These are phyloP conservation scores for Hyperoplus lanceolatus DNA, from an alignment of 2,797 vertebrate genomes.

Conservation along the genomic window DNA sequence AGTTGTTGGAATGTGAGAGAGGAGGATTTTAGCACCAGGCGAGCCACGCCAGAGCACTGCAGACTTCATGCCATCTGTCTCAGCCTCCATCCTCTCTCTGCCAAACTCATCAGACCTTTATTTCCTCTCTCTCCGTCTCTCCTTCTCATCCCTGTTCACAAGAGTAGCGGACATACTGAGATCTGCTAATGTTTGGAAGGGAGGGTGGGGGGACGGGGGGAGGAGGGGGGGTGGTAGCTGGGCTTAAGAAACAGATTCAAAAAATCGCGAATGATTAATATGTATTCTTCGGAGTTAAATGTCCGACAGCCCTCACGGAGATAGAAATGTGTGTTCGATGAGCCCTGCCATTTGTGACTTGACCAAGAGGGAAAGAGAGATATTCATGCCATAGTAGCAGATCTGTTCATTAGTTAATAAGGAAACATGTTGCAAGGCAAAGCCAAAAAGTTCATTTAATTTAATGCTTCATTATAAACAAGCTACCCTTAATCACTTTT, in stretches of 20 bases:
- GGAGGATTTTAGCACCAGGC: conserved; percentile 90
- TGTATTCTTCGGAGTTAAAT: conserved; percentile 82
- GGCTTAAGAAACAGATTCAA: conserved; percentile 75
- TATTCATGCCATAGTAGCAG: conserved; percentile 59
- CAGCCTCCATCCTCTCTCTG: conserved; percentile 86
- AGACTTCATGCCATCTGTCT: conserved; percentile 92
- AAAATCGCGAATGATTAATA: conserved; percentile 83
- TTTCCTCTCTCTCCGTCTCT: conserved; percentile 81
- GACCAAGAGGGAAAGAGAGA: conserved; percentile 75
- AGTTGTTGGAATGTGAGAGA: conserved; percentile 91
- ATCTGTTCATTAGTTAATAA: conserved; percentile 68
- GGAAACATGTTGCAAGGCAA: conserved; percentile 66
- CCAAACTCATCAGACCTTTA: conserved; percentile 89
- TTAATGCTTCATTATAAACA: conserved; percentile 55
- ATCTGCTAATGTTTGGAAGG: conserved; percentile 82
- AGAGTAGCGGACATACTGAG: conserved; percentile 86
- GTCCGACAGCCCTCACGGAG: conserved; percentile 81
- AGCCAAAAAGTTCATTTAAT: conserved; percentile 66
- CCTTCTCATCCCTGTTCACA: conserved; percentile 88
- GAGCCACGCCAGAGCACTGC: conserved; percentile 88
- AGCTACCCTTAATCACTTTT: conserved; percentile 23
- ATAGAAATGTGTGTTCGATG: conserved; percentile 77
- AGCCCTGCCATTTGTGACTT: conserved; percentile 84
- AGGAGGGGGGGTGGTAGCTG: conserved; percentile 63
- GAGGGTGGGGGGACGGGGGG: conserved; percentile 45